phyloP scores from a whole-genome alignment of 2,797 vertebrate genomes.

The Arrhamphus sclerolepis region DNA sequence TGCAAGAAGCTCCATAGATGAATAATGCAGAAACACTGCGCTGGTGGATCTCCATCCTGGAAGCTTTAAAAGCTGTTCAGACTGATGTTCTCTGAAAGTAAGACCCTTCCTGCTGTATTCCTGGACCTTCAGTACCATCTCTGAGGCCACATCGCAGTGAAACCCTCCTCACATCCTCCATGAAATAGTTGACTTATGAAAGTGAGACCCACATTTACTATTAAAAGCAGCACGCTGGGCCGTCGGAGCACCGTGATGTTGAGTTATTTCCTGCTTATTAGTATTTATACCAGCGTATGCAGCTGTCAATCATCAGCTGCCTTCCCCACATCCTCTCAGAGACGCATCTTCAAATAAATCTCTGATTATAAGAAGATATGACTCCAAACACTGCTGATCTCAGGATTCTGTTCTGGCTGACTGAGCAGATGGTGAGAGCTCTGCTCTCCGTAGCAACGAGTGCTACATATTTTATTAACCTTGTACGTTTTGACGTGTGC shows the following conservation, averaged over 20 bases:
- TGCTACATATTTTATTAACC: constrained; percentile 22
- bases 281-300: constrained; percentile 1
- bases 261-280: constrained; percentile 28
- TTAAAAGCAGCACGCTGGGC: constrained; percentile 39
- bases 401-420: constrained; percentile 5
- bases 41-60: constrained; percentile 17
- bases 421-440: constrained; percentile 1
- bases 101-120: too few species aligned
- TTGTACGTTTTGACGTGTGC: constrained; percentile 8
- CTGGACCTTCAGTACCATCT: neutral
- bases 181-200: constrained; percentile 58
- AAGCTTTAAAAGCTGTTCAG: constrained; percentile 24
- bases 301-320: constrained; percentile 2
- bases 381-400: neutral
- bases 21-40: constrained; percentile 45
- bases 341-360: neutral
- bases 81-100: neutral
- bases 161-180: constrained; percentile 42
- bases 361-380: neutral
- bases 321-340: neutral
- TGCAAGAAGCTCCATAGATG: constrained; percentile 42
- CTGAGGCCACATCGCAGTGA: constrained; percentile 26
- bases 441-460: neutral
- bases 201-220: constrained; percentile 36
- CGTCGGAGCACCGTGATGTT: constrained; percentile 23